phyloP scores from a whole-genome alignment of 2,888 invertebrate species.

The Drosophila tripunctata region DNA sequence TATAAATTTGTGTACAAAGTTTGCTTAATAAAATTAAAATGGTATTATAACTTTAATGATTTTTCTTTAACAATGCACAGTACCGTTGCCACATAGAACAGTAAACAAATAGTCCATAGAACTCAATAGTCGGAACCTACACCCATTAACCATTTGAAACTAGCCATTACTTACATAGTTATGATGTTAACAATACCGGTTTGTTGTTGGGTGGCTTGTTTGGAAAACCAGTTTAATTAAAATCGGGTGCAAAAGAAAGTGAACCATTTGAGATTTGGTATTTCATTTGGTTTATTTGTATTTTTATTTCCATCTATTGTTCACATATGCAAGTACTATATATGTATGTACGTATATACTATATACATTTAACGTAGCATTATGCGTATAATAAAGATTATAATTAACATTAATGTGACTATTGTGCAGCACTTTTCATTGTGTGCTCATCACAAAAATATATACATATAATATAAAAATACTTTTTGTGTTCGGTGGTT shows the following conservation, averaged over 20 bases:
- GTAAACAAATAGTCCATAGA: not conserved
- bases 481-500: constrained; percentile 59
- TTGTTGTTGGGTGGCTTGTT: constrained; percentile 19
- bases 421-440: constrained; percentile 30
- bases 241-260: constrained; percentile 73
- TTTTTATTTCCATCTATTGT: not conserved
- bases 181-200: constrained; percentile 32
- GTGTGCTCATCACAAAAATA: constrained; percentile 1
- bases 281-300: constrained; percentile 28
- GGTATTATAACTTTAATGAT: too few species aligned
- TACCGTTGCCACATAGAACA: too few species aligned
- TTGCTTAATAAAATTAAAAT: too few species aligned
- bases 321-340: not conserved
- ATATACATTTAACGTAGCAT: not conserved
- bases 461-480: constrained; percentile 8
- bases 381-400: constrained; percentile 6
- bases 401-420: constrained; percentile 37
- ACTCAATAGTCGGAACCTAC: not conserved
- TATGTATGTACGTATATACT: not conserved
- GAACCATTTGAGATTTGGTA: constrained; percentile 68
- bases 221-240: constrained; percentile 73
- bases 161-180: not conserved
- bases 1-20: too few species aligned
- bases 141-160: not conserved
- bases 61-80: too few species aligned